A percentile compares a stretch with the other conserved stretches of the same genome.
Conservation (phyloP, 1,140 invertebrate species). For the Drosophila sechellia region DNA sequence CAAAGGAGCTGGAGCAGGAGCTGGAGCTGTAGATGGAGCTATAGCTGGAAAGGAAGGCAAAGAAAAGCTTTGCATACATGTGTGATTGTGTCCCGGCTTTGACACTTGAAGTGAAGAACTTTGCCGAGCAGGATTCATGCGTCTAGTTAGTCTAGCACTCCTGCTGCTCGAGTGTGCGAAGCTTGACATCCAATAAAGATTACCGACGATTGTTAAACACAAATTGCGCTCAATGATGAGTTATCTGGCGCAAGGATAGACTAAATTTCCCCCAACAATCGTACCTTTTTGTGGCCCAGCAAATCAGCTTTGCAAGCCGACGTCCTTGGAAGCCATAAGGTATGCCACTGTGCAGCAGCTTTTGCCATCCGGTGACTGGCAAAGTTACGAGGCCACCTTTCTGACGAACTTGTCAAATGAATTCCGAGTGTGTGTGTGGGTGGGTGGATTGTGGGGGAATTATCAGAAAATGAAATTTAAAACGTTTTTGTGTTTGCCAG, state of each 20-base stretch:
- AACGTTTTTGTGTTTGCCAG: conserved; percentile 49
- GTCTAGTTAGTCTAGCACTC: neutral
- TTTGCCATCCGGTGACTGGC: conserved; percentile 13
- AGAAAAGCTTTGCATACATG: conserved; percentile 55
- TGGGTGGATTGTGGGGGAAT: conserved; percentile 20
- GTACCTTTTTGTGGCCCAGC: conserved; percentile 25
- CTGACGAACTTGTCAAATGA: conserved; percentile 67
- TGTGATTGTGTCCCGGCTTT: conserved; percentile 27
- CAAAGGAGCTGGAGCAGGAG: conserved; percentile 4
- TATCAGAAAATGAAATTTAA: conserved; percentile 79
- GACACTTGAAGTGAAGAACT: conserved; percentile 73
- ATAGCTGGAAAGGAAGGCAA: neutral
- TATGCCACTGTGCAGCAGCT: neutral
- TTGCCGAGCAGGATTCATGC: conserved; percentile 1
- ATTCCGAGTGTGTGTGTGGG: conserved; percentile 35
- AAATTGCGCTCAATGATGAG: conserved; percentile 79
- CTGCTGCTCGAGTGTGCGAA: conserved; percentile 11
- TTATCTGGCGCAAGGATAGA: conserved; percentile 39
- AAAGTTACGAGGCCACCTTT: conserved; percentile 38
- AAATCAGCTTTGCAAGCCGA: conserved; percentile 57
- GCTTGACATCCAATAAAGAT: conserved; percentile 80
- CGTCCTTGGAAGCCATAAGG: conserved; percentile 43
- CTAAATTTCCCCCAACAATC: neutral
- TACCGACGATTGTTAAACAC: conserved; percentile 81
- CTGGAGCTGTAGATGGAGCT: neutral